Evolutionary conservation across 2,113 vertebrate genomes (phyloP).

Genomic region (Fregata magnificens): DNA sequence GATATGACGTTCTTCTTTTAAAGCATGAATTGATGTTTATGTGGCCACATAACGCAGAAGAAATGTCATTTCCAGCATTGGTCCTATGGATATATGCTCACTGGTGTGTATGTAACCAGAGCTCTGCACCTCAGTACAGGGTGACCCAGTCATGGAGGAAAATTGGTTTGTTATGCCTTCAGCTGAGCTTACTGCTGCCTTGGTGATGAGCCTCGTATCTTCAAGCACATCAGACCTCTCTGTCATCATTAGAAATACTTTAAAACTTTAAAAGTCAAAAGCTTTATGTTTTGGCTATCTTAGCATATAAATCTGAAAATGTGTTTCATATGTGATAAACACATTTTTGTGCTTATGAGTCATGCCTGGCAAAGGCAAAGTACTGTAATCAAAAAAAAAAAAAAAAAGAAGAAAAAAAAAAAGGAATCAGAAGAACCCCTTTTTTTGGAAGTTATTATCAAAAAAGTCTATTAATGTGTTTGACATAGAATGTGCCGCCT

Average conservation of each 20-base stretch:
- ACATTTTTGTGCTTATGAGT: background rate
- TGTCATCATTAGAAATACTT: background rate
- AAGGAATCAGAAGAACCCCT: background rate
- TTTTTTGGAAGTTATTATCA: background rate
- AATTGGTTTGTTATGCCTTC: background rate
- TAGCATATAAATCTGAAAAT: conserved; percentile 7
- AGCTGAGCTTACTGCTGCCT: background rate
- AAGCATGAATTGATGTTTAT: background rate
- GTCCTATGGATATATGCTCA: background rate
- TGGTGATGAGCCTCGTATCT: background rate
- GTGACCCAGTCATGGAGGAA: background rate
- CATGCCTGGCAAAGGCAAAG: background rate
- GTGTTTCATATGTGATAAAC: background rate
- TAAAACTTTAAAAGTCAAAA: background rate
- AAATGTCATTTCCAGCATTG: background rate
- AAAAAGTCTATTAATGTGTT: background rate
- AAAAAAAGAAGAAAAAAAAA: background rate
- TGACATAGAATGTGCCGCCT: background rate
- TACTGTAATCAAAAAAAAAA: background rate
- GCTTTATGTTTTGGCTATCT: background rate
- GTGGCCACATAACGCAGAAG: background rate
- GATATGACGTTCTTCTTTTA: background rate
- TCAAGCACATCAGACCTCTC: background rate
- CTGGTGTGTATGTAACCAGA: background rate
- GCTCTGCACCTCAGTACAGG: background rate